phyloP scores from a whole-genome alignment of 2,797 vertebrate species.

The Moxostoma hubbsi region DNA sequence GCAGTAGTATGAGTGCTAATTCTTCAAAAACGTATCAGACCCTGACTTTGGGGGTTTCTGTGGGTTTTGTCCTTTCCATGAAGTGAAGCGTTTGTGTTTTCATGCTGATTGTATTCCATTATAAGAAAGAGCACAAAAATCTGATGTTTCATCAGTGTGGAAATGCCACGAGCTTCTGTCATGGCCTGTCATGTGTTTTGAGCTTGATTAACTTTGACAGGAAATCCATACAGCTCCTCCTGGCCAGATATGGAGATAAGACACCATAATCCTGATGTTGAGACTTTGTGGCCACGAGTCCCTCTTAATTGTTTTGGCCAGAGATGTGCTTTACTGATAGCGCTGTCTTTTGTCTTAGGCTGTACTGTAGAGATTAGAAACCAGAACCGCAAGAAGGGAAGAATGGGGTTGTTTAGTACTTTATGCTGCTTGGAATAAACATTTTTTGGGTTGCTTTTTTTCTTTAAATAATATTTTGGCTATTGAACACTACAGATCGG shows the following conservation, averaged over 20 bases:
- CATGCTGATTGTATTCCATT: constrained; percentile 16
- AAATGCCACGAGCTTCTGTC: constrained; percentile 27
- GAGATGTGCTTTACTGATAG: constrained; percentile 79
- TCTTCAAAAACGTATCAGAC: constrained; percentile 23
- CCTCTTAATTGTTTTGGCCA: constrained; percentile 78
- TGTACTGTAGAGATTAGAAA: constrained; percentile 24
- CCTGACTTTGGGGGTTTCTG: constrained; percentile 30
- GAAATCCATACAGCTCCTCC: constrained; percentile 91
- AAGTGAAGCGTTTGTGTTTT: constrained; percentile 24
- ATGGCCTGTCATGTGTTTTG: constrained; percentile 74
- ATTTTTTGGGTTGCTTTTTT: no score
- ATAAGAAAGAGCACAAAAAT: constrained; percentile 17
- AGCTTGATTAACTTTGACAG: constrained; percentile 89
- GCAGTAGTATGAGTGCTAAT: background rate
- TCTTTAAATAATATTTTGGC: no score
- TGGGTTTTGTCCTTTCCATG: constrained; percentile 33
- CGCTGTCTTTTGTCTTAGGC: constrained; percentile 29
- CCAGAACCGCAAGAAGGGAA: background rate
- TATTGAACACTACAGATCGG: no score
- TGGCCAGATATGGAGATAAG: constrained; percentile 84
- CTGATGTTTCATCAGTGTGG: constrained; percentile 64
- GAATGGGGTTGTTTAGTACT: no score
- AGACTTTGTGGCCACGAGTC: constrained; percentile 75
- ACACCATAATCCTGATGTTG: constrained; percentile 84
- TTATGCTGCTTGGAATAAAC: no score